These are phyloP conservation scores for Ambastaia sidthimunki DNA, from an alignment of 2,797 vertebrate species.

Conservation along the genomic window DNA sequence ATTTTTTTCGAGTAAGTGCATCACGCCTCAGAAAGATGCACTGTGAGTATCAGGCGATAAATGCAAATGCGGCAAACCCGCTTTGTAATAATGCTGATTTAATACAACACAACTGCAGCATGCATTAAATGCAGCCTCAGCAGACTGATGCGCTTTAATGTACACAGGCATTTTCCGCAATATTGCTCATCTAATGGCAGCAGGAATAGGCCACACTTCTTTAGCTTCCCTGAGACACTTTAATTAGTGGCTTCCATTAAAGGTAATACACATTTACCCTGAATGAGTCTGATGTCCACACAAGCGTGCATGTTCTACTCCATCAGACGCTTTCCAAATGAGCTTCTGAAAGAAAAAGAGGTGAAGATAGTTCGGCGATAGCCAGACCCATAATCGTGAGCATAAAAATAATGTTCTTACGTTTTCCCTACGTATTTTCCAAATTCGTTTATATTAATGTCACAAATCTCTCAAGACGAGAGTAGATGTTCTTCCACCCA, in stretches of 20 bases:
- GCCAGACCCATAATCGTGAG: slow-evolving; percentile 27
- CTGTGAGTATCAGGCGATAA: neutral
- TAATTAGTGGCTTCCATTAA: slow-evolving; percentile 59
- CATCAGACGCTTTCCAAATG: slow-evolving; percentile 35
- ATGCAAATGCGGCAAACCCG: neutral
- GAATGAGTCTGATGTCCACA: slow-evolving; percentile 29
- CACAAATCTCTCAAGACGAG: slow-evolving; percentile 58
- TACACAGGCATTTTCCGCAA: slow-evolving; percentile 42
- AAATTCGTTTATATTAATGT: slow-evolving; percentile 64
- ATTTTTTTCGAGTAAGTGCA: slow-evolving; percentile 10
- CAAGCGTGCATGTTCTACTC: slow-evolving; percentile 23
- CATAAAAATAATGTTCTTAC: slow-evolving; percentile 45
- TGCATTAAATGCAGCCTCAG: slow-evolving; percentile 31
- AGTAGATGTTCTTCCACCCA: slow-evolving; percentile 43
- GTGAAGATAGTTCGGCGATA: neutral
- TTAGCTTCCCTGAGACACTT: slow-evolving; percentile 43
- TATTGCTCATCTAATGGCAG: slow-evolving; percentile 48
- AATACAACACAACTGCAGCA: slow-evolving; percentile 1
- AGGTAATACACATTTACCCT: slow-evolving; percentile 45
- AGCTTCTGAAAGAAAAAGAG: slow-evolving; percentile 23
- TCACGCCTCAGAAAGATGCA: neutral
- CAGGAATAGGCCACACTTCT: slow-evolving; percentile 18
- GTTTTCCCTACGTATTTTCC: slow-evolving; percentile 44
- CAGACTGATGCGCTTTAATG: slow-evolving; percentile 41
- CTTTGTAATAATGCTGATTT: slow-evolving; percentile 36